phyloP scores from a whole-genome alignment of 2,888 invertebrate genomes.

The Parthenolecanium corni region DNA sequence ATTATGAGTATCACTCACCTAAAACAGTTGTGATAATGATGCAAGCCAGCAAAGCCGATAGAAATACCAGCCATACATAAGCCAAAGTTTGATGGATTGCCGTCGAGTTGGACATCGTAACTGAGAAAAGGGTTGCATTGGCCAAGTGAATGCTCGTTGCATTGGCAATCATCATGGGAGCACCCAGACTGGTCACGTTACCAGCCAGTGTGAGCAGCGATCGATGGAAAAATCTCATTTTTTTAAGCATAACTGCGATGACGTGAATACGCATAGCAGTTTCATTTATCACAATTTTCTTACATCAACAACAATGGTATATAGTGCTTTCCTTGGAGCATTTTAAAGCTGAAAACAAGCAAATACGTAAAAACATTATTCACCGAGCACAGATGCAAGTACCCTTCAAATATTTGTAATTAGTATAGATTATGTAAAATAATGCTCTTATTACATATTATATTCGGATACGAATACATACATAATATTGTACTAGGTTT shows the following conservation, averaged over 20 bases:
- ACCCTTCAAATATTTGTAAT: no score
- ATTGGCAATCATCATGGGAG: constrained; percentile 21
- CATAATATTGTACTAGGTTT: no score
- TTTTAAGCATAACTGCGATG: neutral
- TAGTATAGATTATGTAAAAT: no score
- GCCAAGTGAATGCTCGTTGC: constrained; percentile 16
- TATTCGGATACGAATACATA: no score
- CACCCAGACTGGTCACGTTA: constrained; percentile 22
- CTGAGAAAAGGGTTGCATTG: constrained; percentile 8
- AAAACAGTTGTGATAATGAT: constrained; percentile 52
- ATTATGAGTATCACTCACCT: constrained; percentile 42
- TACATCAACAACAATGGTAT: no score
- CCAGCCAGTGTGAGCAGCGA: constrained; percentile 5
- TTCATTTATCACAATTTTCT: no score
- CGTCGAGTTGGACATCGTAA: neutral
- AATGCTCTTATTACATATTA: no score
- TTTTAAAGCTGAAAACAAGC: no score
- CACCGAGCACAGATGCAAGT: no score
- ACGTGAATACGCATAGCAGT: no score
- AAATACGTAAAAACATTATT: no score
- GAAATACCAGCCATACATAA: constrained; percentile 16
- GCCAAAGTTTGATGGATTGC: constrained; percentile 6
- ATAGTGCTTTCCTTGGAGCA: no score
- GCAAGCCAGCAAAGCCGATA: constrained; percentile 42
- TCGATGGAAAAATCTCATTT: constrained; percentile 18